Evolutionary conservation across 2,113 vertebrate species (phyloP).

Genomic region (Callospermophilus lateralis): DNA sequence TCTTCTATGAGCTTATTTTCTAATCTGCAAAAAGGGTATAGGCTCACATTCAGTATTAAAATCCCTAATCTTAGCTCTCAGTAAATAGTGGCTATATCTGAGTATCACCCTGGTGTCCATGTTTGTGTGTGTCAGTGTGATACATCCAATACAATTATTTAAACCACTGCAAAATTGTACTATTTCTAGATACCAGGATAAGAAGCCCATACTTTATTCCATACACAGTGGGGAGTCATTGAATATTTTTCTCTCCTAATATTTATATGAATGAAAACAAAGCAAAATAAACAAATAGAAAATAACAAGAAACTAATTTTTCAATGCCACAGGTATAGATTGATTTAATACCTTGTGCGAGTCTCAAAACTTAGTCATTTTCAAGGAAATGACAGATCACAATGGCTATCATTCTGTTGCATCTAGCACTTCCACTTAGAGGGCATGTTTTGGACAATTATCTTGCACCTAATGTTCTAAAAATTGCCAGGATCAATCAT

Average conservation of each 20-base stretch:
- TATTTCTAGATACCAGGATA: conserved; percentile 12
- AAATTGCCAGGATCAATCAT: background rate
- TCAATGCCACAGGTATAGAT: conserved; percentile 2
- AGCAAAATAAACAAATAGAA: conserved; percentile 63
- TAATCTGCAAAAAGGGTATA: background rate
- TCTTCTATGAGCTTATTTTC: background rate
- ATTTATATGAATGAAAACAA: conserved; percentile 54
- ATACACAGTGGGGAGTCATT: background rate
- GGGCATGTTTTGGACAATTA: background rate
- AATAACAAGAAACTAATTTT: conserved; percentile 52
- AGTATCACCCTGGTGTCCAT: background rate
- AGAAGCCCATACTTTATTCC: background rate
- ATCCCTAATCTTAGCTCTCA: background rate
- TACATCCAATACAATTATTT: conserved; percentile 46
- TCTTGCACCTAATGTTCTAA: background rate
- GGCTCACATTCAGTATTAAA: background rate
- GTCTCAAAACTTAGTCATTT: conserved; percentile 28
- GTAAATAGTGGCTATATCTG: background rate
- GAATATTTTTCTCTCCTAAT: background rate
- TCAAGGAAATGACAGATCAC: conserved; percentile 18
- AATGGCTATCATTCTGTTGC: background rate
- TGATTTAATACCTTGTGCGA: conserved; percentile 36
- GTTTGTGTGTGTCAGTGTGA: background rate
- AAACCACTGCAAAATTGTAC: background rate
- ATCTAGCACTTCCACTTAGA: conserved; percentile 36